Percentiles rank a stretch among this genome's conserved stretches.
Evolutionary conservation across 2,888 invertebrate species (phyloP).

Genomic region (Cataglyphis cursor): DNA sequence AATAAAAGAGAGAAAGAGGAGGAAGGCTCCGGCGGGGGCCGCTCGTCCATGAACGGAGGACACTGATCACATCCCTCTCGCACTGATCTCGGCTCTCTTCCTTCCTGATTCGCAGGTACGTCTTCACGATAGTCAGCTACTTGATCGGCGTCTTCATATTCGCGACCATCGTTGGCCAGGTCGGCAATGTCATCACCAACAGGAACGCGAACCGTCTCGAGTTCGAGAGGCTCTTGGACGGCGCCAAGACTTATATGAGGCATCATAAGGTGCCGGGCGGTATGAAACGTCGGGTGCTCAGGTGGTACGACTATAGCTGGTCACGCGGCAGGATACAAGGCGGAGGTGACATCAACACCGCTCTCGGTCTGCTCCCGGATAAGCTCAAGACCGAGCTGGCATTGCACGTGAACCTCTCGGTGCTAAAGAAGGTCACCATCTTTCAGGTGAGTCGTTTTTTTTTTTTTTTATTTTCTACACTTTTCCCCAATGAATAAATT

Average conservation of each 20-base stretch:
- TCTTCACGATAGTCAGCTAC: conserved; percentile 98
- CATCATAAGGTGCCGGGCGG: conserved; percentile 98
- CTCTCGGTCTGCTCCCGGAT: conserved; percentile 96
- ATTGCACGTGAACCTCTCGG: conserved; percentile 97
- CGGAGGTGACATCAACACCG: conserved; percentile 98
- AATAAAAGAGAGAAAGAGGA: conserved; percentile 75
- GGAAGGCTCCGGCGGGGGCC: conserved; percentile 86
- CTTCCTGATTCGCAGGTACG: conserved; percentile 90
- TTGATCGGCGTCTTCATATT: conserved; percentile 99
- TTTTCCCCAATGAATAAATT: not conserved
- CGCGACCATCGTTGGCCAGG: conserved; percentile 99
- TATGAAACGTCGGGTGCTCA: conserved; percentile 97
- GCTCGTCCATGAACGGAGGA: conserved; percentile 83
- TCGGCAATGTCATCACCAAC: conserved; percentile 99
- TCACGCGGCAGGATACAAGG: conserved; percentile 98
- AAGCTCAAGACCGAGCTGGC: conserved; percentile 99
- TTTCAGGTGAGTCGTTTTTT: conserved; percentile 91
- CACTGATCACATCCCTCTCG: conserved; percentile 74
- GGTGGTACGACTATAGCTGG: conserved; percentile 99
- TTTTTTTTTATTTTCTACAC: not conserved
- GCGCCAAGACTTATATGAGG: conserved; percentile 98
- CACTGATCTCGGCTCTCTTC: conserved; percentile 79
- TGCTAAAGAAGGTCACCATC: conserved; percentile 94
- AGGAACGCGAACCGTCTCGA: conserved; percentile 98
- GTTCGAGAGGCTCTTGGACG: conserved; percentile 97